phyloP scores from a whole-genome alignment of 2,797 vertebrate genomes.

The Leptoclinus maculatus region DNA sequence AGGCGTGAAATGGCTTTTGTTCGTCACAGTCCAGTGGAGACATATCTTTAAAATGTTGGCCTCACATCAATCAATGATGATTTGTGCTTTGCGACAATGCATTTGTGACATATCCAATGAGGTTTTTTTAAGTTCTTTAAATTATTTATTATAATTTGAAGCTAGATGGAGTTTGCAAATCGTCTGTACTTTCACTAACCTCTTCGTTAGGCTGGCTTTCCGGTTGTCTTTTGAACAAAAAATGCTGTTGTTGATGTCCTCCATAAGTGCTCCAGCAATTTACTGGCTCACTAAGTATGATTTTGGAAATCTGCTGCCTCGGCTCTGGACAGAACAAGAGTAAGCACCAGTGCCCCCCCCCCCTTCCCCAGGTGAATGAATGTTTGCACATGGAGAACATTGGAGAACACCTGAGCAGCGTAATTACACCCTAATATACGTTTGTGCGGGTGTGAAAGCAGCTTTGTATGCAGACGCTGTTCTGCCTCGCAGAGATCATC shows the following conservation, averaged over 20 bases:
- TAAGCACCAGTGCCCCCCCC: background rate
- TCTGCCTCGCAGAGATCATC: conserved; percentile 23
- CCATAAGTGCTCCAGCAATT: too few relatives aligned
- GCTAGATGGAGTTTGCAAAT: background rate
- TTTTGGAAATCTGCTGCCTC: background rate
- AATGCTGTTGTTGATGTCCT: too few relatives aligned
- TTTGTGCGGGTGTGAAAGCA: background rate
- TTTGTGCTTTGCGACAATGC: background rate
- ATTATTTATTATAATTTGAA: background rate
- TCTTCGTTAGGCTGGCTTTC: background rate
- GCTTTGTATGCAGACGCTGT: conserved; percentile 47
- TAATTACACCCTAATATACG: background rate
- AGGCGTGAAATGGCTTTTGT: background rate
- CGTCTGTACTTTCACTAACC: background rate
- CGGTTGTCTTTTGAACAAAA: background rate
- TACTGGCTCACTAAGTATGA: too few relatives aligned
- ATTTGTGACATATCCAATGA: background rate
- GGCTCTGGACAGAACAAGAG: background rate
- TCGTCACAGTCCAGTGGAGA: background rate
- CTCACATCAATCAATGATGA: background rate
- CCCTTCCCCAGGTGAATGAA: too few relatives aligned
- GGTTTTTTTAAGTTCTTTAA: background rate
- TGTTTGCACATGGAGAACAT: too few relatives aligned
- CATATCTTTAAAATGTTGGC: background rate
- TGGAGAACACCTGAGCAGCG: background rate